Percentiles rank a stretch among this genome's conserved stretches.
These are phyloP conservation scores for Corticium candelabrum DNA, from an alignment of 37 sponge, comb jelly and placozoan species.

Conservation along the genomic window DNA sequence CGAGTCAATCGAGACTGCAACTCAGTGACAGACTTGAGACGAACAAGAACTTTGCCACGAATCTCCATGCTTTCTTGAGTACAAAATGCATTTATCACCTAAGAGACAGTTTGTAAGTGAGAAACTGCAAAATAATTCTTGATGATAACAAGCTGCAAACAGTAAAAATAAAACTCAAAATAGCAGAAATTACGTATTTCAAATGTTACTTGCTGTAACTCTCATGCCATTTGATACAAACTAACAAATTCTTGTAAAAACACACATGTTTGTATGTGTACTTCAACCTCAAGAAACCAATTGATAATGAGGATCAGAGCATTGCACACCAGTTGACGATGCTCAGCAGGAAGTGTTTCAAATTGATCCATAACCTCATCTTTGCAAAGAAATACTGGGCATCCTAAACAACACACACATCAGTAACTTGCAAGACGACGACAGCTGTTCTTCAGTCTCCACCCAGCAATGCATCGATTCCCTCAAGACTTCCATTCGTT, in stretches of 20 bases:
- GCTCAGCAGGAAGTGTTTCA: neutral
- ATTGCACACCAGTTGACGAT: neutral
- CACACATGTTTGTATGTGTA: no score
- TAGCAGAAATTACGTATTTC: no score
- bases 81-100: conserved; percentile 51
- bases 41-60: conserved; percentile 52
- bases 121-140: neutral
- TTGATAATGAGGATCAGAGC: neutral
- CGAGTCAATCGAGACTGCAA: conserved; percentile 39
- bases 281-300: neutral
- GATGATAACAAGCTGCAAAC: no score
- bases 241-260: no score
- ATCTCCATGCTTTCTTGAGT: conserved; percentile 46
- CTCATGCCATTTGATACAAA: no score
- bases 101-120: neutral
- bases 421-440: neutral
- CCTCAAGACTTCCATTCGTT: conserved; percentile 33
- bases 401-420: neutral
- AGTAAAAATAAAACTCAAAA: no score
- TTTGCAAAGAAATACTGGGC: neutral
- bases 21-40: conserved; percentile 52
- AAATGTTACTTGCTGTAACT: no score
- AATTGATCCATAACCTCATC: neutral
- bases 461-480: conserved; percentile 67
- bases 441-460: neutral